Evolutionary conservation across 1,140 invertebrate species (phyloP).

Genomic region (Ostrea edulis): DNA sequence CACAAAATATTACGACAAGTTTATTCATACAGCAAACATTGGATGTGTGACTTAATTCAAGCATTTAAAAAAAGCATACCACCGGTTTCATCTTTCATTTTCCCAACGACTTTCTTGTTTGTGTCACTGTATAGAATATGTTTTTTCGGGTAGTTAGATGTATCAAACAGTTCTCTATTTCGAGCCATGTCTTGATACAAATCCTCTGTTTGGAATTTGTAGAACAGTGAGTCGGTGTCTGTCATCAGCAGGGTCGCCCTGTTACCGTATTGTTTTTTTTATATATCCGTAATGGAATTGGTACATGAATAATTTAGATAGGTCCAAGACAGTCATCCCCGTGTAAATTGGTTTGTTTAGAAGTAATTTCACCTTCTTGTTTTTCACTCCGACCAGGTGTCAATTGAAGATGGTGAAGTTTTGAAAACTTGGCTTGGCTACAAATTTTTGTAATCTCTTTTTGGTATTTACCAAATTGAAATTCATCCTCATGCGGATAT

Average conservation of each 20-base stretch:
- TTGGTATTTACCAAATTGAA: slow-evolving; percentile 30
- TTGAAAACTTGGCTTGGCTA: slow-evolving; percentile 45
- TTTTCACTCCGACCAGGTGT: slow-evolving; percentile 36
- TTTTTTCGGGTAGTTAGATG: slow-evolving; percentile 38
- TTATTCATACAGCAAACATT: slow-evolving; percentile 4
- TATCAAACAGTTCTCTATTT: slow-evolving; percentile 43
- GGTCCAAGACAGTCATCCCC: slow-evolving; percentile 23
- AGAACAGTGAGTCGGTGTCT: slow-evolving; percentile 79
- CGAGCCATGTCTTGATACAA: slow-evolving; percentile 45
- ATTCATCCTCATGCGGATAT: slow-evolving; percentile 32
- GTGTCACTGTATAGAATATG: slow-evolving; percentile 7
- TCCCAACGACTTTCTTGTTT: slow-evolving; percentile 46
- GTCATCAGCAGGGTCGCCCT: slow-evolving; percentile 72
- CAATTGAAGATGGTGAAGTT: slow-evolving; percentile 41
- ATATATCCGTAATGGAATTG: slow-evolving; percentile 46
- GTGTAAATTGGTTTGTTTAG: slow-evolving; percentile 46
- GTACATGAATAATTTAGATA: slow-evolving; percentile 46
- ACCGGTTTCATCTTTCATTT: slow-evolving; percentile 48
- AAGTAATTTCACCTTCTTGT: slow-evolving; percentile 31
- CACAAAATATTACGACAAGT: background rate
- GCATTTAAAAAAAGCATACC: background rate
- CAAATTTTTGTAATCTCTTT: slow-evolving; percentile 31
- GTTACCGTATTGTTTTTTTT: slow-evolving; percentile 44
- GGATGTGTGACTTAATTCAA: background rate
- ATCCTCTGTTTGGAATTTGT: background rate